Evolutionary conservation across 2,113 vertebrate species (phyloP), one percentile per base, ranked within the genome.

Genomic region (Salvelinus sp.): DNA sequence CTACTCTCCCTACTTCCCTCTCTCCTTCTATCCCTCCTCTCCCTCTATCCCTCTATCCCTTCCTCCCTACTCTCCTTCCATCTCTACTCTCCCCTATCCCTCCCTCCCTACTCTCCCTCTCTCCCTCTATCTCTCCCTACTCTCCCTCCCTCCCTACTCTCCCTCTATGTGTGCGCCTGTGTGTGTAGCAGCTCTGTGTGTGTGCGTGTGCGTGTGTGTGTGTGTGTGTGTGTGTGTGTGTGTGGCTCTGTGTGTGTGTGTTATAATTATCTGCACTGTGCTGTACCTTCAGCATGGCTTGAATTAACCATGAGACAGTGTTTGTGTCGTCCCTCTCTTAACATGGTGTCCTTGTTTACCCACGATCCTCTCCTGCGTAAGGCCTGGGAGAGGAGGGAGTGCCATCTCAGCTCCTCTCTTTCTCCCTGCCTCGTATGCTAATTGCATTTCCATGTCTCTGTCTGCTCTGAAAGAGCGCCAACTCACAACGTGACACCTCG

Each of bases 391-490:
- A 62, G 58, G 58, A 62, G 58, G n/a, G 58, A 62, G 58, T 16
- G 6, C 58, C 22, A 62, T 62, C 69, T 47, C 28, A 10, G 64
- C 2, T 33, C 65, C 54, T 44, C 38, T 44, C 38, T 10, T 7
- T 38, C 38, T 44, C 38, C 38, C 54, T 33, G 25, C n/a, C 6
- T 48, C 4, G 70, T 73, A 54, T 4, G 50, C 50, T 79, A 76
- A 84, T 81, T 72, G 67, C 27, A 67, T 76, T 66, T 65, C 23
- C 33, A 70, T 65, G 64, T 68, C 65, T 80, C 48, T 1, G 30
- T 62, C 66, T 63, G 47, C 48, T 72, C 27, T 60, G 25, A n/a
- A 67, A 47, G 65, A 73, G 63, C 48, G 70, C 75, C 71, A 28
- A 68, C 38, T 70, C 58, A 64, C 23, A n/a, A 13, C 12, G 60